Conservation (phyloP, 2,888 invertebrate genomes). For the Temnothorax ravouxi region DNA sequence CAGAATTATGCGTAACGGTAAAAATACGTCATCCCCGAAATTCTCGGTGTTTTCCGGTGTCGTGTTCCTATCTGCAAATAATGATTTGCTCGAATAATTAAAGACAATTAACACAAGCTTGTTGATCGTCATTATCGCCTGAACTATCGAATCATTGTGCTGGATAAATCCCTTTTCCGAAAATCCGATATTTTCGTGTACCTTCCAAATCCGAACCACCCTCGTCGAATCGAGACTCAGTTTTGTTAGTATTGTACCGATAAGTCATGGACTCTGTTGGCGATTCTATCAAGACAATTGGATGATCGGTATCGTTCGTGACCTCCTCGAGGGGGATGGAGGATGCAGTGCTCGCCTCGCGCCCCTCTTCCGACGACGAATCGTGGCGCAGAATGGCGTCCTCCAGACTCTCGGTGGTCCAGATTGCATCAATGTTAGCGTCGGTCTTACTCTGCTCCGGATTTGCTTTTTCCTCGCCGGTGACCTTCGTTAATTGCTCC, state of each 20-base stretch:
- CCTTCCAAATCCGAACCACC: too few species aligned
- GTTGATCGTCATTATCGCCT: not conserved
- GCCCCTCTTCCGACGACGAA: not conserved
- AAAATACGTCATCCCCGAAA: not conserved
- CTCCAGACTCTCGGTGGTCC: not conserved
- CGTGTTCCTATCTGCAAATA: not conserved
- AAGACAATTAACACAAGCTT: not conserved
- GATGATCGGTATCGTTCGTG: not conserved
- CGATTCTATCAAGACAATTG: not conserved
- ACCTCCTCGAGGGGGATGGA: not conserved
- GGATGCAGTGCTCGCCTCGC: not conserved
- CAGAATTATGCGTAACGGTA: constrained; percentile 82
- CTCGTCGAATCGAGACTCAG: too few species aligned
- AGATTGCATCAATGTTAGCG: not conserved
- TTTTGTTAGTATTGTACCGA: not conserved
- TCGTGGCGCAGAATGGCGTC: not conserved
- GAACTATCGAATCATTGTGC: not conserved
- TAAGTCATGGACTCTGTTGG: not conserved
- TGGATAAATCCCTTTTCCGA: too few species aligned
- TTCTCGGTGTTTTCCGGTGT: not conserved
- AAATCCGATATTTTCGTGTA: not conserved
- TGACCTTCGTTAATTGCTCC: constrained; percentile 17
- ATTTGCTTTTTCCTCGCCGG: not conserved
- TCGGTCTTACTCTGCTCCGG: not conserved
- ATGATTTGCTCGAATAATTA: not conserved